Conservation (phyloP, 2,888 invertebrate genomes). For the Mellilla xanthometata region DNA sequence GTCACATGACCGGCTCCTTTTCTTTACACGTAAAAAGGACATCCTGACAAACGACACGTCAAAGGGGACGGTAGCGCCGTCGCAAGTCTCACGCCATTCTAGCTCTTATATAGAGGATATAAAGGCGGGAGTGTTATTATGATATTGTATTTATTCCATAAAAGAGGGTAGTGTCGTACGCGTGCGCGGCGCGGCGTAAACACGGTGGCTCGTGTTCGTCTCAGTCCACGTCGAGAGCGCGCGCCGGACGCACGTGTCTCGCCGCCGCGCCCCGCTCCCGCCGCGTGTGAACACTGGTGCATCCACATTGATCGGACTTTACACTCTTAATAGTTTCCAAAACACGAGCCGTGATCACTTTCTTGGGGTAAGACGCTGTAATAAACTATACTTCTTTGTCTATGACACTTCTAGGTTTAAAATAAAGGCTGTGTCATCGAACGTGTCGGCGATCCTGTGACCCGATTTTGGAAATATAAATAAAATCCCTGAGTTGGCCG, state of each 20-base stretch:
- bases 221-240: constrained; percentile 58
- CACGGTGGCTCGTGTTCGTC: constrained; percentile 43
- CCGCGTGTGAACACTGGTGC: constrained; percentile 59
- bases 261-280: constrained; percentile 28
- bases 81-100: constrained; percentile 16
- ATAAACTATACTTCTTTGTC: not conserved
- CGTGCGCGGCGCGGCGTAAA: constrained; percentile 68
- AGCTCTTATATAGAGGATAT: constrained; percentile 30
- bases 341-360: constrained; percentile 42
- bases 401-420: not conserved
- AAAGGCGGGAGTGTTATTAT: constrained; percentile 32
- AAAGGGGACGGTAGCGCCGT: constrained; percentile 12
- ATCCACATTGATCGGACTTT: constrained; percentile 36
- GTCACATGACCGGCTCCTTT: constrained; percentile 23
- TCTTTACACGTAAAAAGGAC: constrained; percentile 27
- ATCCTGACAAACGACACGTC: constrained; percentile 24
- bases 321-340: constrained; percentile 35
- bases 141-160: constrained; percentile 29
- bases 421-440: not conserved
- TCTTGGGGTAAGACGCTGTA: constrained; percentile 49
- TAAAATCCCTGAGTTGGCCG: constrained; percentile 28
- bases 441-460: constrained; percentile 30
- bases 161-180: constrained; percentile 56
- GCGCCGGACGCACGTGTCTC: constrained; percentile 41
- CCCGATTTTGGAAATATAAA: constrained; percentile 45